Evolutionary conservation across 1,140 invertebrate genomes (phyloP), one percentile per base, ranked within the genome.

Genomic region (Bombus breviceps): DNA sequence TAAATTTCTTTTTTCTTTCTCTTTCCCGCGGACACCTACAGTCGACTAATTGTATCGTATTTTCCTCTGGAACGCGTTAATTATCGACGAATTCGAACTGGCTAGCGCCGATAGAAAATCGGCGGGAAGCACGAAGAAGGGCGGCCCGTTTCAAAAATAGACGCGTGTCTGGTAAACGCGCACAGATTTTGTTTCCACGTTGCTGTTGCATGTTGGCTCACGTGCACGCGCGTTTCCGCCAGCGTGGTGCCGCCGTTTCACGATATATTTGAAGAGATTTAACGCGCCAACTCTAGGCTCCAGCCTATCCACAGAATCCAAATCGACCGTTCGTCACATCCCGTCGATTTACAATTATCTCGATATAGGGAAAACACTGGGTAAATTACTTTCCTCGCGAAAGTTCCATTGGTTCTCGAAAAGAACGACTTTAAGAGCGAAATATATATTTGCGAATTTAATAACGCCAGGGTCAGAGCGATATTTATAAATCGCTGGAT

Each of bases 241-340:
- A 59, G 74, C 47, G 74, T 76, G 74, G 34, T 76, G 74, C 74
- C 73, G 9, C 32, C 28, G 80, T 73, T 86, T 83, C 80, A 83
- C 81, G 59, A 41, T 78, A 59, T 75, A 75, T 87, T 85, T 57
- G 71, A 87, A 9, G 69, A 85, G 59, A 87, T 87, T 53, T 85
- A 57, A 76, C 74, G 47, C 82, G 75, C 47, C 18, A 41, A 47
- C 72, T 43, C 41, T 53, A 53, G 39, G 13, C 57, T 53, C 57
- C n/a, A 66, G 57, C 12, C 15, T 47, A 47, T 47, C 43, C 57
- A 32, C 39, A 25, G 32, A 41, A 82, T 64, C 64, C 72, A 81
- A 43, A 28, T 34, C 28, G 34, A 28, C 4, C 37, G 47, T 73
- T 81, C 69, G 80, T 81, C 53, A 73, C 53, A 53, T 37, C 10